Conservation (phyloP, 2,888 invertebrate species). For the Volucella zonaria region DNA sequence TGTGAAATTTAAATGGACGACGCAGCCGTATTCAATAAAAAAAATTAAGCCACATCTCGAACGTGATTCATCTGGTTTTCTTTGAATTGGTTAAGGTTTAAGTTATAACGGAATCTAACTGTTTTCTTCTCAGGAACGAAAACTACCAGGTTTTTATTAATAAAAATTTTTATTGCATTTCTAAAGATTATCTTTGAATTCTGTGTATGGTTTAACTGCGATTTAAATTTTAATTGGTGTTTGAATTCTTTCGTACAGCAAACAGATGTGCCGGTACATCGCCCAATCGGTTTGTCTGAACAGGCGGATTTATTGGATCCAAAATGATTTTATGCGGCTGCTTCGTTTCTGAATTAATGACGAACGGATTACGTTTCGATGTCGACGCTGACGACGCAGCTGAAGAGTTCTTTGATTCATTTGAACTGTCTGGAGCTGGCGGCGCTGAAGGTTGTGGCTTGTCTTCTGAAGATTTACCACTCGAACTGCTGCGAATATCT, state of each 20-base stretch:
- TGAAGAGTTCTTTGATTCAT: constrained; percentile 55
- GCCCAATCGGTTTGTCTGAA: constrained; percentile 59
- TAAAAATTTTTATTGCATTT: constrained; percentile 43
- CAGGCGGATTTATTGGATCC: constrained; percentile 76
- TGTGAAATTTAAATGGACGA: background rate
- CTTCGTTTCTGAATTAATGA: constrained; percentile 68
- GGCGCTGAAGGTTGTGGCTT: constrained; percentile 65
- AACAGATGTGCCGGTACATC: constrained; percentile 76
- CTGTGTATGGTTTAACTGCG: background rate
- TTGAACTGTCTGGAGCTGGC: constrained; percentile 28
- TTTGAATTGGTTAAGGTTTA: too few relatives aligned
- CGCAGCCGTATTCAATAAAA: too few relatives aligned
- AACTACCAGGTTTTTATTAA: background rate
- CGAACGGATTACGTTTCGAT: constrained; percentile 76
- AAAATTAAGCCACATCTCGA: too few relatives aligned
- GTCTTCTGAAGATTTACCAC: constrained; percentile 61
- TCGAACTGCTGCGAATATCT: constrained; percentile 73
- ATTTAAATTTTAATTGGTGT: constrained; percentile 19
- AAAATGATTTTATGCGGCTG: constrained; percentile 77
- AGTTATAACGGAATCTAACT: too few relatives aligned
- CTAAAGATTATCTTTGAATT: background rate
- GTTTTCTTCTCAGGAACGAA: too few relatives aligned
- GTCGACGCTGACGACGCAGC: constrained; percentile 61
- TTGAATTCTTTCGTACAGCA: constrained; percentile 72
- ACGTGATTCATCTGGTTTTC: too few relatives aligned